These are phyloP conservation scores for Dendropsophus ebraccatus DNA, from an alignment of 2,113 vertebrate species.

Conservation along the genomic window DNA sequence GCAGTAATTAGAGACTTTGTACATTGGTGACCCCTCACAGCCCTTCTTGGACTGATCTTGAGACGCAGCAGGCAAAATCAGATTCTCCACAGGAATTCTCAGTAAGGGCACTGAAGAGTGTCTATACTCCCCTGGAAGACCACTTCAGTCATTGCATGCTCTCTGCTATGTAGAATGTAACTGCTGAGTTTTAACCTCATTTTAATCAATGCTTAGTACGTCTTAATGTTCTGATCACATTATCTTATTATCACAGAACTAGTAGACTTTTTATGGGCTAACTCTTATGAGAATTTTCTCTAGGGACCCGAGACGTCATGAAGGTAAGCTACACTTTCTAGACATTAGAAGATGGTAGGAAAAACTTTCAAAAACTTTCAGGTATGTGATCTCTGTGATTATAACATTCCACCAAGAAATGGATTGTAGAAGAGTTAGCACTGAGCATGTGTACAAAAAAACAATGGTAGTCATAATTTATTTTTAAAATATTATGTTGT, in stretches of 20 bases:
- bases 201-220: not conserved
- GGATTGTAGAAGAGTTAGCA: too few relatives aligned
- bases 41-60: slow-evolving; percentile 10
- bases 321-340: too few relatives aligned
- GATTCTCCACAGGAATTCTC: slow-evolving; percentile 45
- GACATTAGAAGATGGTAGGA: too few relatives aligned
- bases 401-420: too few relatives aligned
- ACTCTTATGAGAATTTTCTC: not conserved
- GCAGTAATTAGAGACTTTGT: slow-evolving; percentile 26
- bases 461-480: too few relatives aligned
- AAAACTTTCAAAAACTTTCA: not conserved
- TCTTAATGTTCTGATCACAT: not conserved
- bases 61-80: slow-evolving; percentile 40
- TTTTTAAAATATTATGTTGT: too few relatives aligned
- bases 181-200: not conserved
- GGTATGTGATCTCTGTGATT: too few relatives aligned
- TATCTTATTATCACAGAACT: not conserved
- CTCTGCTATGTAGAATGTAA: not conserved
- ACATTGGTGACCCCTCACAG: slow-evolving; percentile 24
- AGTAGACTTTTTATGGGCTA: not conserved
- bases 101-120: slow-evolving; percentile 19
- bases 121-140: slow-evolving; percentile 4
- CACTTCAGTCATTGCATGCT: slow-evolving; percentile 6
- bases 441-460: too few relatives aligned
- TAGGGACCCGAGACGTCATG: not conserved